Conservation (phyloP, 2,888 invertebrate species). For the Netelia melanura region DNA sequence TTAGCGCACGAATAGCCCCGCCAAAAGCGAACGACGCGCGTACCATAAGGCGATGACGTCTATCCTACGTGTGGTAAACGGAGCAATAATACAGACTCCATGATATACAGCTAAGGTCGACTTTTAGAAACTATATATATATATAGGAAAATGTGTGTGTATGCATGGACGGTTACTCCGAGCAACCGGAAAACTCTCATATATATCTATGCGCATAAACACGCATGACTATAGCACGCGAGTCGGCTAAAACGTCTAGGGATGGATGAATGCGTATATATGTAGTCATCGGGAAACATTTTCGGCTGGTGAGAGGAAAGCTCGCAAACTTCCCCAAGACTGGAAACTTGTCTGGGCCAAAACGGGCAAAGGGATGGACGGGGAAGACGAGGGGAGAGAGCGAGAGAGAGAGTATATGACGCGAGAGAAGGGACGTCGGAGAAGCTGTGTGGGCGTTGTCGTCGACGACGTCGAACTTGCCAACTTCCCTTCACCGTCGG, state of each 20-base stretch:
- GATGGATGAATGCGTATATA: slow-evolving; percentile 11
- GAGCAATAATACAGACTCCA: slow-evolving; percentile 2
- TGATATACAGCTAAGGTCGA: not conserved
- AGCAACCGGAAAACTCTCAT: not conserved
- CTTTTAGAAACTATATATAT: not conserved
- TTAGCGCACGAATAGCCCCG: slow-evolving; percentile 33
- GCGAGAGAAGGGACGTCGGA: slow-evolving; percentile 43
- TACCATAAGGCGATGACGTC: slow-evolving; percentile 35
- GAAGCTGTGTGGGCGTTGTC: slow-evolving; percentile 34
- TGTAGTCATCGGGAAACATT: slow-evolving; percentile 47
- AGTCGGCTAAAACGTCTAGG: slow-evolving; percentile 14
- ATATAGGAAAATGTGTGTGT: not conserved
- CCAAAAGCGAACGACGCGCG: not conserved
- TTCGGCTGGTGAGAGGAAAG: slow-evolving; percentile 51
- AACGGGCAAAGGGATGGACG: slow-evolving; percentile 12
- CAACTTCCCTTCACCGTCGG: slow-evolving; percentile 49
- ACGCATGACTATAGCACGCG: slow-evolving; percentile 41
- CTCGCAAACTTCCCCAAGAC: slow-evolving; percentile 53
- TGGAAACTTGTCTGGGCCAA: slow-evolving; percentile 62
- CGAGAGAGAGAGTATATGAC: too few species aligned
- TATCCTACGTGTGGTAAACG: not conserved
- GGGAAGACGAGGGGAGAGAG: slow-evolving; percentile 31
- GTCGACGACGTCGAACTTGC: slow-evolving; percentile 60
- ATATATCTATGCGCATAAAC: slow-evolving; percentile 35
- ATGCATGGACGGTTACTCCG: not conserved